Conservation (phyloP, 2,888 invertebrate genomes). For the Lasiommata megera region DNA sequence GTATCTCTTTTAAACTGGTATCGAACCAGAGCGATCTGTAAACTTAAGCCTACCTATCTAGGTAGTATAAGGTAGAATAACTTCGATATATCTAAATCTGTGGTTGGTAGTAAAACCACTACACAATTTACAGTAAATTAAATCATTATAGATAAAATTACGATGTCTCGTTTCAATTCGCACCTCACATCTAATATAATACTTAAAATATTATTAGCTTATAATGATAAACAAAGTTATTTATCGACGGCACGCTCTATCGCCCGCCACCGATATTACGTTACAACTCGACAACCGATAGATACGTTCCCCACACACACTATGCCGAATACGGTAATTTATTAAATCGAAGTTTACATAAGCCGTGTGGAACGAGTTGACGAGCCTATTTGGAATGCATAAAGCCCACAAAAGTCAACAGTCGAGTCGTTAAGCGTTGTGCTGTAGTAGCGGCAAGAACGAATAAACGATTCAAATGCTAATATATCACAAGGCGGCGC, state of each 20-base stretch:
- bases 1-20: too few species aligned
- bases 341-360: slow-evolving; percentile 58
- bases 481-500: slow-evolving; percentile 78
- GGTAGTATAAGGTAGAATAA: background rate
- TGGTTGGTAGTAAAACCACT: background rate
- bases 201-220: slow-evolving; percentile 47
- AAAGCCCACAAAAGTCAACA: slow-evolving; percentile 57
- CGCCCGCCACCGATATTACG: slow-evolving; percentile 38
- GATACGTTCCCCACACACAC: slow-evolving; percentile 40
- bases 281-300: slow-evolving; percentile 48
- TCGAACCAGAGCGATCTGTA: too few species aligned
- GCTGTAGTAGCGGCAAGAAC: slow-evolving; percentile 49
- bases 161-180: slow-evolving; percentile 50
- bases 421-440: slow-evolving; percentile 42
- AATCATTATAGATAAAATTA: slow-evolving; percentile 43
- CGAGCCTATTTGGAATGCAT: slow-evolving; percentile 57
- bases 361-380: slow-evolving; percentile 53
- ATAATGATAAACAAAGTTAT: slow-evolving; percentile 52
- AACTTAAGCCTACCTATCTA: too few species aligned
- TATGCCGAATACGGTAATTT: slow-evolving; percentile 54
- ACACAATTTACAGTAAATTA: slow-evolving; percentile 26
- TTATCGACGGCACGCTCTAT: slow-evolving; percentile 54
- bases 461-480: slow-evolving; percentile 78
- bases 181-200: slow-evolving; percentile 46
- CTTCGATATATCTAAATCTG: background rate